These are phyloP conservation scores for Craniophora ligustri DNA, from an alignment of 2,888 invertebrate species.

Conservation along the genomic window DNA sequence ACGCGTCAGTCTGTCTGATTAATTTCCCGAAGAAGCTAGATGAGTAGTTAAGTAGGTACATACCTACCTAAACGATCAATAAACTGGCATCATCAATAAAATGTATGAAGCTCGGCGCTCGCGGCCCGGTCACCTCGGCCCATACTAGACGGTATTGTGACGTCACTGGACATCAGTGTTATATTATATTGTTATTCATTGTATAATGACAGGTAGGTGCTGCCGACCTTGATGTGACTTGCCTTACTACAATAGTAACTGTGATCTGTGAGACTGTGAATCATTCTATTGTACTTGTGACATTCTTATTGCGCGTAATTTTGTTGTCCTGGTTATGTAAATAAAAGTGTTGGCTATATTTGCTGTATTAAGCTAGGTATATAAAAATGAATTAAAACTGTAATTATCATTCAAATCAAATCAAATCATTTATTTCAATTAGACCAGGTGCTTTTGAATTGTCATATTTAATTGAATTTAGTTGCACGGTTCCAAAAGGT, in stretches of 20 bases:
- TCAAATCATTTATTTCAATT: no score
- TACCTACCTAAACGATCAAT: no score
- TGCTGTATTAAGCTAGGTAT: no score
- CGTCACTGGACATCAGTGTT: conserved; percentile 31
- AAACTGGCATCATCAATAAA: conserved; percentile 36
- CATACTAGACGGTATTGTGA: conserved; percentile 34
- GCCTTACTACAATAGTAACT: conserved; percentile 39
- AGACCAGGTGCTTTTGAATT: no score
- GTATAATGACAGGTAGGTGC: conserved; percentile 33
- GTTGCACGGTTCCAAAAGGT: no score
- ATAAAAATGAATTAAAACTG: no score
- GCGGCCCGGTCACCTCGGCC: conserved; percentile 11
- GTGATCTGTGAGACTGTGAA: no score
- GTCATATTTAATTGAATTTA: no score
- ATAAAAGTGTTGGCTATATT: neutral
- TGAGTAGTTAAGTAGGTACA: conserved; percentile 23
- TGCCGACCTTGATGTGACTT: conserved; percentile 37
- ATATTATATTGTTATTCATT: conserved; percentile 32
- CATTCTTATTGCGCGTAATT: conserved; percentile 22
- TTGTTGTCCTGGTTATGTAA: conserved; percentile 7
- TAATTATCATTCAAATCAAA: no score
- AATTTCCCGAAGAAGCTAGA: no score
- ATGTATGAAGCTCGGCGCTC: conserved; percentile 17
- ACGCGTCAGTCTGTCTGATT: no score
- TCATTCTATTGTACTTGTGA: conserved; percentile 43